Base-by-base conservation (phyloP, 2,888 invertebrate genomes). In the Sesia apiformis region DNA sequence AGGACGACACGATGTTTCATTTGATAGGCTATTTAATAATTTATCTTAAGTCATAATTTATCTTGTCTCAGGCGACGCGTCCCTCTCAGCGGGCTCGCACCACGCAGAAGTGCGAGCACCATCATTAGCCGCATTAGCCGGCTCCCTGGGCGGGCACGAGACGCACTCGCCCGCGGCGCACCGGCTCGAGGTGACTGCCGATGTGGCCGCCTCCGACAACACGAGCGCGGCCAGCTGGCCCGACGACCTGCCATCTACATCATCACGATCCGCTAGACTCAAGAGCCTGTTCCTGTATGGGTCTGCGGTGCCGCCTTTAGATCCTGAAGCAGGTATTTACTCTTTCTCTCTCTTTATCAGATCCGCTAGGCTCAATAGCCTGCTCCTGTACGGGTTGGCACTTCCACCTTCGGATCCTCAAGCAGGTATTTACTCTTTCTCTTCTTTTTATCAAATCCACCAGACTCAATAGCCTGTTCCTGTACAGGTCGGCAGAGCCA, bases 281-380 rank as follows among this genome's bases (percentile, higher is more conserved):
- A 72, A 79, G 58, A 81, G 75, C 62, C 72, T 88, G 52, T 87
- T 88, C 76, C 80, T 88, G 43, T 87, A 87, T 76, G 88, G 88
- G 7, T 74, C 83, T 3, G 67, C 78, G 23, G 70, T 69, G 56
- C 80, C 80, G 50, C 80, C 81, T 43, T 70, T 73, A 4, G 84
- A 84, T 72, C 62, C 68, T 3, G 82, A 82, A 61, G 23, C 23
- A 23, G 23, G 23, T 23, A 23, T 23, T 23, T 23, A 23, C 23
- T 23, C 23, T 23, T 23, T 23, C 23, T 23, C 23, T 23, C 23
- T 23, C 23, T 23, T 23, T 40, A n/a, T 8, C 39, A 23, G 84
- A 55, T 72, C 84, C 39, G 80, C 81, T 39, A 66, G 78, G 3
- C 74, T 81, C 50, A 72, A 79, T 58, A 81, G 75, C 62, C 72